Percentiles rank a stretch among this genome's conserved stretches.
phyloP scores from a whole-genome alignment of 2,797 vertebrate genomes.

The Linurgus olivaceus region DNA sequence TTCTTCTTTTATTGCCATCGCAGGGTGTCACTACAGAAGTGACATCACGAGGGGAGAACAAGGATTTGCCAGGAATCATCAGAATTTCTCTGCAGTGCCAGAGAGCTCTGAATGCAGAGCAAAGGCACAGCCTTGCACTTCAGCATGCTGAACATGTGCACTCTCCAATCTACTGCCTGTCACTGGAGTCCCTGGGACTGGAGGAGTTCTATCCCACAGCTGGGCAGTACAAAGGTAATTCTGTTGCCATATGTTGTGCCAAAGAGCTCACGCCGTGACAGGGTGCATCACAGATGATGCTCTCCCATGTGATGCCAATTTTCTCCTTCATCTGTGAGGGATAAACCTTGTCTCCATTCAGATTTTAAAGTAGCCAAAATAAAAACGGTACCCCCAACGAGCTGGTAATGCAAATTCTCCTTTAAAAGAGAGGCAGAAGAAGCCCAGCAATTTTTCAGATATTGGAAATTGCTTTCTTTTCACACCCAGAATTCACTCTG shows the following conservation, averaged over 20 bases:
- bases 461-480: neutral
- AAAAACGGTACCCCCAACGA: neutral
- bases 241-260: constrained; percentile 71
- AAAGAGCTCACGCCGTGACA: constrained; percentile 63
- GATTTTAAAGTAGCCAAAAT: neutral
- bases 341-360: neutral
- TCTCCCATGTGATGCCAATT: constrained; percentile 38
- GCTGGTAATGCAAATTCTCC: neutral
- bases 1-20: neutral
- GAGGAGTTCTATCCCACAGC: constrained; percentile 69
- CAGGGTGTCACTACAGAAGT: neutral
- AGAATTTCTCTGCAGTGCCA: neutral
- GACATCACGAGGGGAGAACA: constrained; percentile 14
- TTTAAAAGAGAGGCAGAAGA: accelerated
- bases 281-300: constrained; percentile 44
- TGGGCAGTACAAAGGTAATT: constrained; percentile 70
- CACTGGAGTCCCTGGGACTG: constrained; percentile 36
- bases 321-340: constrained; percentile 34
- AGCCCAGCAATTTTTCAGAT: neutral
- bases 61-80: neutral
- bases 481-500: neutral
- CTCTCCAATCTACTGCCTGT: constrained; percentile 60
- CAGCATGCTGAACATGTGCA: constrained; percentile 55
- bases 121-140: neutral
- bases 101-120: neutral